Conservation (phyloP, 2,113 vertebrate genomes). For the Hemichromis elongatus region DNA sequence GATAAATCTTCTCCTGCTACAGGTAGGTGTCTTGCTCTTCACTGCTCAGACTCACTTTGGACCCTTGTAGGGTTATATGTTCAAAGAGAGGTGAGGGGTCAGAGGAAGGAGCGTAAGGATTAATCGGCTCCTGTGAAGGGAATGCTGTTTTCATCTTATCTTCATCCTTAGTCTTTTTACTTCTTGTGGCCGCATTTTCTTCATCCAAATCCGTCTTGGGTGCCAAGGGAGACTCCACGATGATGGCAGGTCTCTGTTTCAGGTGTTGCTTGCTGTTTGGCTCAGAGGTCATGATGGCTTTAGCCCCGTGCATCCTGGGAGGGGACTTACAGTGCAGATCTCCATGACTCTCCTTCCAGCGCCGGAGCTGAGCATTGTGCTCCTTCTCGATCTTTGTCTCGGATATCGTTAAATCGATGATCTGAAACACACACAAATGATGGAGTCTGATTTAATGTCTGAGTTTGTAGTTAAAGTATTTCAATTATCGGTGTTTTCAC, state of each 20-base stretch:
- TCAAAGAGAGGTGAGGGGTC: slow-evolving; percentile 52
- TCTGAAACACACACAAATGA: slow-evolving; percentile 61
- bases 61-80: slow-evolving; percentile 63
- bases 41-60: slow-evolving; percentile 87
- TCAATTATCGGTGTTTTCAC: background rate
- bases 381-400: slow-evolving; percentile 93
- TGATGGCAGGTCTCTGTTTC: slow-evolving; percentile 84
- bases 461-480: background rate
- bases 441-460: background rate
- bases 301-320: slow-evolving; percentile 90
- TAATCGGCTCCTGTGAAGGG: background rate
- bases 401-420: slow-evolving; percentile 82
- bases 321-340: slow-evolving; percentile 85
- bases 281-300: slow-evolving; percentile 88
- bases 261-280: slow-evolving; percentile 79
- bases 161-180: background rate
- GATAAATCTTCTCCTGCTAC: slow-evolving; percentile 62
- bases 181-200: background rate
- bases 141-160: background rate
- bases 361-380: slow-evolving; percentile 85
- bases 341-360: slow-evolving; percentile 86
- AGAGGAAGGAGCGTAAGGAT: background rate
- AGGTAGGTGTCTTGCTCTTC: slow-evolving; percentile 90
- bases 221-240: slow-evolving; percentile 64
- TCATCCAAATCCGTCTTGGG: background rate